Conservation (phyloP, 2,888 invertebrate genomes). For the Adelognathus sp. region DNA sequence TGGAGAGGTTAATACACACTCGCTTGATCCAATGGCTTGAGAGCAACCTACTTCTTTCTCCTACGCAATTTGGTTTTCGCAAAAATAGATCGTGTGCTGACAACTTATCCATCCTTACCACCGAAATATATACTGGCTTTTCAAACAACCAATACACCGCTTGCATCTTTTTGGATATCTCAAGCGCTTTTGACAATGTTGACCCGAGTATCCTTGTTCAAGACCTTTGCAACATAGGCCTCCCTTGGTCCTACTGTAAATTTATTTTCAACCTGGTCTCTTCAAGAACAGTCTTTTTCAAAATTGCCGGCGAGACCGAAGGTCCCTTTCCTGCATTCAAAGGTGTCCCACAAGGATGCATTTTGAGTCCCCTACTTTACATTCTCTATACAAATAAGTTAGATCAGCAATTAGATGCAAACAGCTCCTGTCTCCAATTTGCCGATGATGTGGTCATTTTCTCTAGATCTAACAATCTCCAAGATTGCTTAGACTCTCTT, state of each 20-base stretch:
- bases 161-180: slow-evolving; percentile 26
- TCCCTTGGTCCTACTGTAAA: slow-evolving; percentile 14
- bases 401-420: background rate
- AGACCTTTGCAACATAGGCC: background rate
- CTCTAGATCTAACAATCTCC: background rate
- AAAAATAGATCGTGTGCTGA: slow-evolving; percentile 21
- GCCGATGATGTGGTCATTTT: too few species aligned
- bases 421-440: slow-evolving; percentile 18
- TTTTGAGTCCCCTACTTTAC: slow-evolving; percentile 28
- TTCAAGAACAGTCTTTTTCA: slow-evolving; percentile 10
- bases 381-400: slow-evolving; percentile 19
- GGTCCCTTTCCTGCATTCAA: slow-evolving; percentile 12
- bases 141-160: background rate
- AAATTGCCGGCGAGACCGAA: background rate
- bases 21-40: slow-evolving; percentile 39
- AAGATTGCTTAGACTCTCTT: background rate
- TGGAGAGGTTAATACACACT: slow-evolving; percentile 40
- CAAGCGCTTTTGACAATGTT: slow-evolving; percentile 38
- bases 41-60: background rate
- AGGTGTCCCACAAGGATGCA: slow-evolving; percentile 34
- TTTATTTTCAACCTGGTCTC: slow-evolving; percentile 19
- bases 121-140: slow-evolving; percentile 19
- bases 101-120: slow-evolving; percentile 19
- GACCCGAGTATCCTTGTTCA: background rate
- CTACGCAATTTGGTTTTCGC: slow-evolving; percentile 23